Base-by-base conservation (phyloP, 2,113 vertebrate species). In the Proterorhinus semilunaris region DNA sequence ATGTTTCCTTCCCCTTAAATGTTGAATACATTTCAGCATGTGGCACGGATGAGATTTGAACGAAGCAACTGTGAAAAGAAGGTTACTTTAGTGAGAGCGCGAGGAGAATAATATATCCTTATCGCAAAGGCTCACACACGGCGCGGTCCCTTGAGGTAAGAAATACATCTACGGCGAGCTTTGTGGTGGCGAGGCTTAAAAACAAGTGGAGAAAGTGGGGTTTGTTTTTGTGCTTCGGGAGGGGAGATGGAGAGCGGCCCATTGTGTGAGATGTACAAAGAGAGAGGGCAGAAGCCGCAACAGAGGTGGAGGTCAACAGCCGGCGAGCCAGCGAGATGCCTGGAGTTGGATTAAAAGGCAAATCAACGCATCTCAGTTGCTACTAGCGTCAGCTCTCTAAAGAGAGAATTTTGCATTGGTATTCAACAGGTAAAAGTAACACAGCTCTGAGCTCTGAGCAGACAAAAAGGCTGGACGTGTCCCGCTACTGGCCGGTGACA, bases 271-370 rank as follows among this genome's bases (percentile, higher is more conserved):
- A 57, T 50, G 62, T 15, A 92, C 86, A 91, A 93, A 82, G 76
- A 81, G 5, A 0, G 12, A 63, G 90, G 91, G 86, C 90, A 90
- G 63, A 79, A 85, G 86, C 89, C 79, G 76, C 55, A 8, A 0
- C 6, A 17, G 54, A 68, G 83, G 80, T 66, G 17, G 68, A 89
- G 90, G 90, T 91, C 88, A 86, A 86, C 91, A 91, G 88, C 90
- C 92, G 90, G 84, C 68, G 79, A 82, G 83, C 74, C 11, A 11
- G 77, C 65, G 1, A 71, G 72, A 68, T 7, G 48, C 66, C 55
- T 68, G 16, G 71, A 2, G 50, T 63, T 67, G 59, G 80, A 85
- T 74, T 65, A 79, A 80, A 80, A 87, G 55, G 21, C 9, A 8
- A 75, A 74, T 13, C 74, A 66, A 87, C 82, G 83, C 71, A 81